Evolutionary conservation across 2,888 invertebrate species (phyloP), one percentile per base, ranked within the genome.

Genomic region (Sinhomidia bicolor): DNA sequence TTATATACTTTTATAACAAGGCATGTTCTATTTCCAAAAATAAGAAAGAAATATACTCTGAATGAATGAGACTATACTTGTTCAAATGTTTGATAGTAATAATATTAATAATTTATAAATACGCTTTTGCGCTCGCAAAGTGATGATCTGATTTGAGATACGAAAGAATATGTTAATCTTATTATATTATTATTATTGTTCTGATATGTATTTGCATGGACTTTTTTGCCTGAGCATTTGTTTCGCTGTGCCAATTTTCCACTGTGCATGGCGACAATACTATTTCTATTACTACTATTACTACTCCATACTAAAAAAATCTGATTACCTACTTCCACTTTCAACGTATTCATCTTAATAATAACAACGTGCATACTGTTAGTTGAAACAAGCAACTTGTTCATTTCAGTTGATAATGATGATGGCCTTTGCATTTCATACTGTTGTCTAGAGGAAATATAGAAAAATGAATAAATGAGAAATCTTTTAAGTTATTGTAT

Each of bases 191-290:
- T n/a, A 54, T 60, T 23, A 4, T 60, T 20, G 3, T 23, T 23
- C 0, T 60, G 5, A 14, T 44, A 44, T 44, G 44, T n/a, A 32
- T 71, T 71, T 71, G 71, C 71, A 71, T 71, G 71, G 29, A 71
- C 23, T 44, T 65, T 65, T 68, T 71, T 71, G 71, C 71, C 71
- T 71, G 71, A 65, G 36, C 32, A 36, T 65, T 65, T 65, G 1
- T 65, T 65, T 65, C 36, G n/a, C 36, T 65, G 17, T 71, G 71
- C 41, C 41, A 71, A 71, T 44, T 71, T 44, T 44, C 44, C n/a
- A 71, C 44, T 71, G 20, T 71, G 71, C 71, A 71, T 71, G 71
- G 71, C 71, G 41, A 23, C 41, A 71, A 26, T 65, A 36, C n/a
- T 71, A 1, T 44, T 7, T 23, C 20, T 41, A 7, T 44, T n/a